Conservation (phyloP, 2,797 vertebrate genomes). For the Malacoctenus gilli region DNA sequence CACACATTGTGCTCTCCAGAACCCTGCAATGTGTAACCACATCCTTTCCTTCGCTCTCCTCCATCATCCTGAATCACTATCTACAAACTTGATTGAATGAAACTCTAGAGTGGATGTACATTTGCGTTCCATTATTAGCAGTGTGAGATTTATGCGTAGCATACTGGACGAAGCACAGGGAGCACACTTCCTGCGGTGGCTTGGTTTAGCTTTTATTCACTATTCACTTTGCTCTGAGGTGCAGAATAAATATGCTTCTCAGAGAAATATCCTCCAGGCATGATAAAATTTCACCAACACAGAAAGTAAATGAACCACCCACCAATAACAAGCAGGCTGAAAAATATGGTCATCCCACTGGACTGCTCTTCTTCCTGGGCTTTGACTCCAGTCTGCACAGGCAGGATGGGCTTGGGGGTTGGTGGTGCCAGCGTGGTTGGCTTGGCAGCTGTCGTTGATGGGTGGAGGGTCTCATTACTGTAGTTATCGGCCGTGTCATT, state of each 20-base stretch:
- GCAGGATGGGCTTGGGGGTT: conserved; percentile 92
- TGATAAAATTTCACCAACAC: background rate
- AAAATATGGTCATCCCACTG: conserved; percentile 97
- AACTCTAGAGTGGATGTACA: conserved; percentile 10
- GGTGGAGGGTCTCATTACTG: conserved; percentile 84
- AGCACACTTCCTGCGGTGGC: background rate
- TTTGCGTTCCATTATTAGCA: background rate
- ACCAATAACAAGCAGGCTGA: conserved; percentile 97
- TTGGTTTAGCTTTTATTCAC: background rate
- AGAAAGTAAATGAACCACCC: too few species aligned
- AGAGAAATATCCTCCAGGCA: background rate
- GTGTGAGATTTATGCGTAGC: background rate
- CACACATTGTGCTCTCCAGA: conserved; percentile 23
- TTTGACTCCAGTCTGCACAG: conserved; percentile 93
- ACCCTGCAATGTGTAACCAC: conserved; percentile 23
- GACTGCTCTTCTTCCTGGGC: conserved; percentile 99
- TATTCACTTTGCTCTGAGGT: background rate
- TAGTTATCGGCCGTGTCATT: conserved; percentile 85
- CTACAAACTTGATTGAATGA: conserved; percentile 18
- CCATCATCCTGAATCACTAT: conserved; percentile 4
- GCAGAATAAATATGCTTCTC: background rate
- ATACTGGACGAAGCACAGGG: conserved; percentile 5
- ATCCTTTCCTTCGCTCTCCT: conserved; percentile 29
- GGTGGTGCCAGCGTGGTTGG: conserved; percentile 82
- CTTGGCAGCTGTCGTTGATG: conserved; percentile 74